Evolutionary conservation across 2,797 vertebrate genomes (phyloP), one percentile per base, ranked within the genome.

Genomic region (Falco rusticolus): DNA sequence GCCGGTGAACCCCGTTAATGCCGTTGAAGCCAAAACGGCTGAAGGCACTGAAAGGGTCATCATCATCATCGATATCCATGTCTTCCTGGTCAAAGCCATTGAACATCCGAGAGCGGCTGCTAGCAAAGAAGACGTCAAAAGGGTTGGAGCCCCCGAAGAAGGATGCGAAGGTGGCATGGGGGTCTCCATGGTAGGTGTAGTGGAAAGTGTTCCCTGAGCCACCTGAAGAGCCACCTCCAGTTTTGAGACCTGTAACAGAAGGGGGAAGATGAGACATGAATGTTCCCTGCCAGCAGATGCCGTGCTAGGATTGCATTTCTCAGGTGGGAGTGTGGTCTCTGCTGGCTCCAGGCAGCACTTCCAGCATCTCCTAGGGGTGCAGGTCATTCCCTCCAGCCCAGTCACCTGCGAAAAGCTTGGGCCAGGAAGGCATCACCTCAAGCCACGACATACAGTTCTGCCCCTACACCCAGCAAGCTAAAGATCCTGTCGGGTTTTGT

Each of bases 71-170:
- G 1, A 99, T 97, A 94, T 99, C 98, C 98, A 98, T 97, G 70
- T 98, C 98, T 28, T 98, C 99, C 34, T 98, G 98, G 37, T 98
- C 99, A 94, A 99, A 99, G 81, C 99, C 99, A 33, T 99, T 99
- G 97, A 98, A 98, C 95, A 98, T 98, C 48, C 99, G 98, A 13
- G 98, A 98, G 26, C 99, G 99, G 92, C 98, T 99, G 90, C 99
- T 99, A 88, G 99, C 98, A 4, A 99, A 99, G 97, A 99, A 99
- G 98, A 99, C 99, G 97, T 99, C 99, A 0, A 99, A 99, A 84
- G 99, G 99, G 96, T 99, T 99, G 97, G 99, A 99, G 95, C 99
- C 99, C 11, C 99, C 99, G 1, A 99, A 99, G 98, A 99, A 99
- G 89, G 99, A 99, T 1, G 99, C 99, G 2, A 99, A 99, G 51